Evolutionary conservation across 2,113 vertebrate species (phyloP).

Genomic region (Salvelinus alpinus): DNA sequence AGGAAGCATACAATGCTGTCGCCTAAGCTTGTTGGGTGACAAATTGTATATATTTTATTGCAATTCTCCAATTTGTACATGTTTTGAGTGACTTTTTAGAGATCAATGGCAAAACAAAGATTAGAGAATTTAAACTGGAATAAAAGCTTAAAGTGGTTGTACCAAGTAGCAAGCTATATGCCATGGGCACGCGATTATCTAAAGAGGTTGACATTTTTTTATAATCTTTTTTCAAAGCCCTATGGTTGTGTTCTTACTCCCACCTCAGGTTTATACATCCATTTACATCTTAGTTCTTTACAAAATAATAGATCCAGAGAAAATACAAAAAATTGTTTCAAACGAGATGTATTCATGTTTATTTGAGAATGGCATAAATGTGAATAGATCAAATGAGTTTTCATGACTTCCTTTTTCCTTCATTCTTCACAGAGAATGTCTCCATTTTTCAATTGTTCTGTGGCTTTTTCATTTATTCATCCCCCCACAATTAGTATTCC

Average conservation of each 20-base stretch:
- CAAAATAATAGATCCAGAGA: slow-evolving; percentile 27
- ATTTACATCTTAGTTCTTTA: slow-evolving; percentile 5
- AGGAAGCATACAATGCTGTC: background rate
- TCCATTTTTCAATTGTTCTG: slow-evolving; percentile 71
- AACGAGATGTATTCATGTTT: slow-evolving; percentile 46
- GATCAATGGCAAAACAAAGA: slow-evolving; percentile 56
- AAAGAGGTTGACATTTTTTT: no score
- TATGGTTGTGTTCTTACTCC: slow-evolving; percentile 35
- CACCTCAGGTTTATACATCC: slow-evolving; percentile 26
- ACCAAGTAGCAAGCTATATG: slow-evolving; percentile 1
- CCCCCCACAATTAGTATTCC: slow-evolving; percentile 68
- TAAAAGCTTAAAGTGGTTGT: slow-evolving; percentile 47
- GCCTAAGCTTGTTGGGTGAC: background rate
- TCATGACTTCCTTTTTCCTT: slow-evolving; percentile 47
- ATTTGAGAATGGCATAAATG: slow-evolving; percentile 48
- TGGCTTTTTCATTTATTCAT: slow-evolving; percentile 71
- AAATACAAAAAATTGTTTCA: slow-evolving; percentile 29
- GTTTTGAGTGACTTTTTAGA: slow-evolving; percentile 52
- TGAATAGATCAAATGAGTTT: slow-evolving; percentile 26
- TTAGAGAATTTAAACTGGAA: slow-evolving; percentile 61
- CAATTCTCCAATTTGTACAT: slow-evolving; percentile 16
- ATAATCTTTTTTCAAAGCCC: background rate
- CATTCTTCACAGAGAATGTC: slow-evolving; percentile 50
- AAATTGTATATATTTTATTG: background rate
- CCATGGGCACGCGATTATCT: slow-evolving; percentile 35